Base-by-base conservation (phyloP, 2,888 invertebrate genomes). In the Xylota segnis region DNA sequence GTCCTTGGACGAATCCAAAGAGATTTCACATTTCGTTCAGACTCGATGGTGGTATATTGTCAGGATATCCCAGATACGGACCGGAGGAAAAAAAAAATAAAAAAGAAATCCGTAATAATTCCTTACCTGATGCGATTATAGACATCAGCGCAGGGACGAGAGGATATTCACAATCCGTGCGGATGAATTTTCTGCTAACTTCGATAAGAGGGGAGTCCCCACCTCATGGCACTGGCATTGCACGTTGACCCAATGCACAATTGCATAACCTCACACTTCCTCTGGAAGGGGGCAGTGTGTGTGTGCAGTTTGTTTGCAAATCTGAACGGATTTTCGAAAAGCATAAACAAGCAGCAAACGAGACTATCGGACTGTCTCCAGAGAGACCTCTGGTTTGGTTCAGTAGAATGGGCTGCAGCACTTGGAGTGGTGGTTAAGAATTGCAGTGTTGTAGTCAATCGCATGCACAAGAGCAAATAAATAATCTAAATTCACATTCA, bases 71-170 rank as follows among this genome's bases (percentile, higher is more conserved):
- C 12, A 56, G 40, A 56, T 37, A 45, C 12, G 32, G 23, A 23
- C 23, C 3, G 2, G 14, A 10, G 10, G 27, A 45, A 16, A 32
- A 32, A 34, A 29, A 29, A 27, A 40, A 23, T 23, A 23, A 34
- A n/a, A 61, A 59, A 58, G 32, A 59, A 50, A 78, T 72, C 59
- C 66, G 78, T 63, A 74, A 83, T 83, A 83, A 83, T 79, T 83
- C 83, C 83, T 83, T 79, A 83, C 83, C 83, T 83, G 83, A 79
- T 84, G 74, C 79, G 83, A 84, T 79, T 84, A 79, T 58, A 75
- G 74, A 74, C 63, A 79, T 58, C 66, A 27, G 43, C 54, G 50
- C 27, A 12, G n/a, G 58, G 12, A 37, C 7, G 37, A 40, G 34
- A 23, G 37, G 34, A 37, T 50, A 34, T 43, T 23, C 54, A 23